These are phyloP conservation scores for Coranthus polyacanthus DNA, from an alignment of 2,797 vertebrate species.

Conservation along the genomic window DNA sequence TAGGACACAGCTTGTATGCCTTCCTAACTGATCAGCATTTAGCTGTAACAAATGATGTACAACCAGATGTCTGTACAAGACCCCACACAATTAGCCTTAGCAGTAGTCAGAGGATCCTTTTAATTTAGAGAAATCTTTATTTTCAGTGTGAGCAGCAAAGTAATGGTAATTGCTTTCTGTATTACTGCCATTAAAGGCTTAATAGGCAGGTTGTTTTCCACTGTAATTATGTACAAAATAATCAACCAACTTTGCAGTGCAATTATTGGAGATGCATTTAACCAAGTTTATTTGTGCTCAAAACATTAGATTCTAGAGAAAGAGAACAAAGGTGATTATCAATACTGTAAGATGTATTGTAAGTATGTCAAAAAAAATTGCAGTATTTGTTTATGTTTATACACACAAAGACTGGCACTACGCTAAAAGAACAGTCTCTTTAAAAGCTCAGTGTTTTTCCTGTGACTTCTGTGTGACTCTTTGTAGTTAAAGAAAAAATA, in stretches of 20 bases:
- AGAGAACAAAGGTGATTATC: conserved; percentile 42
- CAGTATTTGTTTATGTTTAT: neutral
- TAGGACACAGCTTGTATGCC: conserved; percentile 69
- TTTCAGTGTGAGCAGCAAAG: conserved; percentile 81
- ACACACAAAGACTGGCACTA: neutral
- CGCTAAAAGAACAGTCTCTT: conserved; percentile 7
- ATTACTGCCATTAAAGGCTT: conserved; percentile 85
- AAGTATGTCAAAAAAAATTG: conserved; percentile 9
- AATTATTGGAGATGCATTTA: conserved; percentile 84
- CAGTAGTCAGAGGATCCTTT: conserved; percentile 72
- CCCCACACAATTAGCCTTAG: conserved; percentile 73
- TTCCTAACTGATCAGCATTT: conserved; percentile 76
- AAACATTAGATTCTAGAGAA: conserved; percentile 40
- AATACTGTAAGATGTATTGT: conserved; percentile 21
- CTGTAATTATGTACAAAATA: conserved; percentile 87
- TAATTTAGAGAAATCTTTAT: conserved; percentile 81
- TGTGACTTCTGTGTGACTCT: neutral
- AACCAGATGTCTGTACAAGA: conserved; percentile 70
- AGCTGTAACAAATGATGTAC: conserved; percentile 76
- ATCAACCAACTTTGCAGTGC: conserved; percentile 79
- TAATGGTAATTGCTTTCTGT: conserved; percentile 85
- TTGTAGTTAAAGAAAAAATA: conserved; percentile 17
- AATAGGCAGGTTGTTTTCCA: conserved; percentile 84
- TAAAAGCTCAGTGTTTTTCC: conserved; percentile 2
- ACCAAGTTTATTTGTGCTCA: conserved; percentile 61